These are phyloP conservation scores for Daphoenositta chrysoptera DNA, from an alignment of 2,113 vertebrate genomes.

Conservation along the genomic window DNA sequence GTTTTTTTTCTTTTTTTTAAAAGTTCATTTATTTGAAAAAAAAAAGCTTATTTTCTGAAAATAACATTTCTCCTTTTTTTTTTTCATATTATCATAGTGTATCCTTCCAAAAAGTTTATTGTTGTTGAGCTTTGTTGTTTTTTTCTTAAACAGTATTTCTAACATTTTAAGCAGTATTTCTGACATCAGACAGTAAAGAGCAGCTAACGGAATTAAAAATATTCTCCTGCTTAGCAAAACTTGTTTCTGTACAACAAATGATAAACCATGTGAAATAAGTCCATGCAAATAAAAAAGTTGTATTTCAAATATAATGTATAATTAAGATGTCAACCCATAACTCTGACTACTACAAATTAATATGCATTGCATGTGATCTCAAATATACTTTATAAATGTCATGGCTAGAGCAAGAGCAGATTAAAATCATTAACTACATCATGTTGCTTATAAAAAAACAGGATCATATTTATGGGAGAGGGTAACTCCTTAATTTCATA, in stretches of 20 bases:
- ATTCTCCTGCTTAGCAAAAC: background rate
- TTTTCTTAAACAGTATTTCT: background rate
- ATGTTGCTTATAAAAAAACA: constrained; percentile 37
- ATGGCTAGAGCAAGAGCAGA: constrained; percentile 3
- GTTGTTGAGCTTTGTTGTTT: background rate
- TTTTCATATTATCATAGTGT: accelerated
- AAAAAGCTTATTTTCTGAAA: background rate
- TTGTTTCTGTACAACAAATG: background rate
- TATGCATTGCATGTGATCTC: background rate
- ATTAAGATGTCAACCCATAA: background rate
- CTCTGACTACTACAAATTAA: constrained; percentile 8
- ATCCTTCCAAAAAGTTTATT: background rate
- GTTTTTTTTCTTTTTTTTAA: background rate
- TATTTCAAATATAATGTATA: background rate
- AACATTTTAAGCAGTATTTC: background rate
- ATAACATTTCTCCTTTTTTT: background rate
- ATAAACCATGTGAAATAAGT: background rate
- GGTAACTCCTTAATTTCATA: constrained; percentile 61
- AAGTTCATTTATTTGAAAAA: background rate
- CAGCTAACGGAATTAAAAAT: background rate
- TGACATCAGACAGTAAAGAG: background rate
- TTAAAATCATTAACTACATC: constrained; percentile 49
- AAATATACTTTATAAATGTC: constrained; percentile 56
- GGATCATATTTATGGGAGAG: background rate
- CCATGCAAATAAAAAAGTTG: background rate